Evolutionary conservation across 1,140 invertebrate species (phyloP).

Genomic region (Hydropsyche tenuis): DNA sequence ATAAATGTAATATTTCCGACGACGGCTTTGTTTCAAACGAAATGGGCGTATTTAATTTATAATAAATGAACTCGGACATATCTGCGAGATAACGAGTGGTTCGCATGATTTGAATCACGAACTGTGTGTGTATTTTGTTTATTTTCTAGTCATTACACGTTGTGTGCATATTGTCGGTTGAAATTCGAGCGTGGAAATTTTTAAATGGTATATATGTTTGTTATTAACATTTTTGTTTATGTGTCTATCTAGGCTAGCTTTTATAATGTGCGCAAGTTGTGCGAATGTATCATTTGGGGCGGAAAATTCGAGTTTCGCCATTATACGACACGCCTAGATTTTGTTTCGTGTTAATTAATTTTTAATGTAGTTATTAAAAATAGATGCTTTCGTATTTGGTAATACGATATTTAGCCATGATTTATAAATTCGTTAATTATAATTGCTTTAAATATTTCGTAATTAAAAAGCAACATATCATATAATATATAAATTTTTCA

Average conservation of each 20-base stretch:
- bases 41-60: constrained; percentile 28
- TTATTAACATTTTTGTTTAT: not conserved
- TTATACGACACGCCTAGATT: constrained; percentile 16
- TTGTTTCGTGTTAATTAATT: constrained; percentile 4
- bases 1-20: too few relatives aligned
- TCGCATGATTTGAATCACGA: constrained; percentile 30
- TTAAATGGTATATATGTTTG: not conserved
- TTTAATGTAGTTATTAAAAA: not conserved
- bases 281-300: not conserved
- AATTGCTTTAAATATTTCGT: too few relatives aligned
- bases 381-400: too few relatives aligned
- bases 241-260: not conserved
- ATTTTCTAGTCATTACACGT: not conserved
- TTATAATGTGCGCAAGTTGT: too few relatives aligned
- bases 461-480: too few relatives aligned
- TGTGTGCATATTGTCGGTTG: not conserved
- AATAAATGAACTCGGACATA: constrained; percentile 22
- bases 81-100: constrained; percentile 19
- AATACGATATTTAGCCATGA: too few relatives aligned
- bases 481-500: too few relatives aligned
- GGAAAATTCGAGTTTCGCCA: not conserved
- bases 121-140: not conserved
- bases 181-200: not conserved
- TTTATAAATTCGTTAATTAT: too few relatives aligned
- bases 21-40: constrained; percentile 20